Percentiles rank a stretch among this genome's conserved stretches.
Conservation (phyloP, 2,113 vertebrate species). For the Pterocles orientalis region DNA sequence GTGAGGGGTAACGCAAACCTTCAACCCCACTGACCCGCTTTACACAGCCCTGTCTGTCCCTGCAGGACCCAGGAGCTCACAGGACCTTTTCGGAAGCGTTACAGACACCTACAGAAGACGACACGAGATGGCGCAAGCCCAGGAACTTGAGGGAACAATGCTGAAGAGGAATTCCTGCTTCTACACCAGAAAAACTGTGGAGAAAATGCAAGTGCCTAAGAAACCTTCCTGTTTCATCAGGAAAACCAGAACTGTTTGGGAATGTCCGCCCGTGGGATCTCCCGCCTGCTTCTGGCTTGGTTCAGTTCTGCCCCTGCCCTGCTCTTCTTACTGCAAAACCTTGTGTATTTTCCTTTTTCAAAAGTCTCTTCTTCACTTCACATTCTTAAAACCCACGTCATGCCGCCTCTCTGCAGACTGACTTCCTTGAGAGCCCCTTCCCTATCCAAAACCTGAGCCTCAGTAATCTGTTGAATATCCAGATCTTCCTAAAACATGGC, state of each 20-base stretch:
- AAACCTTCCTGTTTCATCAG: background rate
- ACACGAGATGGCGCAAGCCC: accelerated
- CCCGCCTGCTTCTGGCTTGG: background rate
- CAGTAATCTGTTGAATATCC: background rate
- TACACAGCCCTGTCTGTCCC: background rate
- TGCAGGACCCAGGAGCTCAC: background rate
- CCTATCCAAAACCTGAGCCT: background rate
- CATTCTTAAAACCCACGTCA: background rate
- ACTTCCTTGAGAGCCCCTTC: background rate
- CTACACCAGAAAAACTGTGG: background rate
- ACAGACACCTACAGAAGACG: background rate
- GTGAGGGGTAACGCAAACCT: background rate
- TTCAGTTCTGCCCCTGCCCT: background rate
- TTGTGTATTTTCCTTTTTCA: background rate
- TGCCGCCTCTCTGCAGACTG: background rate
- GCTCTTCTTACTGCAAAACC: background rate
- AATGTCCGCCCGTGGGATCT: background rate
- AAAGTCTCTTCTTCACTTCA: background rate
- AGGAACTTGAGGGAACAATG: background rate
- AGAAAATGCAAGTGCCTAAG: background rate
- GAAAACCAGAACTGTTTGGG: background rate
- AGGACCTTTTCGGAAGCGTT: background rate
- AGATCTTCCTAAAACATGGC: background rate
- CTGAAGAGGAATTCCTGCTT: background rate
- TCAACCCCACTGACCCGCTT: background rate